Conservation (phyloP, 2,113 vertebrate genomes). For the Marmota monax region DNA sequence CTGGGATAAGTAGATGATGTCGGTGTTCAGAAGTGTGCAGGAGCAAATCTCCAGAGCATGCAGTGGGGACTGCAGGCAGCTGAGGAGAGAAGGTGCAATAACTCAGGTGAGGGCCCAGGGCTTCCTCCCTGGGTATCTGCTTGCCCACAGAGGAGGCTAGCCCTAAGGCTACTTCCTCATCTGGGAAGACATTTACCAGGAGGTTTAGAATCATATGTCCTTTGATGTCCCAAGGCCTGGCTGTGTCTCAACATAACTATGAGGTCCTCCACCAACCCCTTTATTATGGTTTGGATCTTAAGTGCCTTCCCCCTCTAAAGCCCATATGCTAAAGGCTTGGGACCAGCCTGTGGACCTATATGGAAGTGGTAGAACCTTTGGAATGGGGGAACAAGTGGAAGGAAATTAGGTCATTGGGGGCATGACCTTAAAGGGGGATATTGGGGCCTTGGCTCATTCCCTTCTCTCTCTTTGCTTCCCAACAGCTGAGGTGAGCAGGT, state of each 20-base stretch:
- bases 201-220: not conserved
- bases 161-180: not conserved
- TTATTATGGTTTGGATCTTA: not conserved
- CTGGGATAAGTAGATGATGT: slow-evolving; percentile 90
- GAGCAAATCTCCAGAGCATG: slow-evolving; percentile 91
- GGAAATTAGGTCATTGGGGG: not conserved
- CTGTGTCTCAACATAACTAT: not conserved
- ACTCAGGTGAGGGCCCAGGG: not conserved
- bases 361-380: not conserved
- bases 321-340: not conserved
- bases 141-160: not conserved
- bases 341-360: not conserved
- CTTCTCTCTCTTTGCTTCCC: not conserved
- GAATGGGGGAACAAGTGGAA: not conserved
- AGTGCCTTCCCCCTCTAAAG: too few relatives aligned
- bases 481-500: not conserved
- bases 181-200: not conserved
- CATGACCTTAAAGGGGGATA: not conserved
- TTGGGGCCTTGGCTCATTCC: not conserved
- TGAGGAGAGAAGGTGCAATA: slow-evolving; percentile 73
- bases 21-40: slow-evolving; percentile 89
- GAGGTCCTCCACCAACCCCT: not conserved
- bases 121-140: rapidly evolving
- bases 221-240: not conserved
- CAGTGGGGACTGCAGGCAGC: slow-evolving; percentile 88